These are phyloP conservation scores for Excalfactoria chinensis DNA, from an alignment of 2,113 vertebrate species.

Conservation along the genomic window DNA sequence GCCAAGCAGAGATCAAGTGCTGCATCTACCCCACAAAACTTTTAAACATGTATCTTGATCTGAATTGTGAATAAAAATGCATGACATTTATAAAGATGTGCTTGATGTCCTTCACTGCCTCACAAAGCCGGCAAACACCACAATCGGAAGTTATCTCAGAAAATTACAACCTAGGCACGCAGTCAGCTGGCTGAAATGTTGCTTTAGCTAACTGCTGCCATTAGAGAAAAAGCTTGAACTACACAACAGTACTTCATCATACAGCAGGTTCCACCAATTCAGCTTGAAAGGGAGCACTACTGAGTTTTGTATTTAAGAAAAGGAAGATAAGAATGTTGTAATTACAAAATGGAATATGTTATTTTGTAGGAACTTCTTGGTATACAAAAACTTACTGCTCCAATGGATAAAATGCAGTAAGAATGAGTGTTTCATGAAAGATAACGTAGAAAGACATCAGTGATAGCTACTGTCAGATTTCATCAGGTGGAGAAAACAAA, in stretches of 20 bases:
- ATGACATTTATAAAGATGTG: not conserved
- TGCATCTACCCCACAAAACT: not conserved
- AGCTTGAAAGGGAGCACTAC: not conserved
- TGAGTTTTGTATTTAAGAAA: not conserved
- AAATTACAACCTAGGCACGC: not conserved
- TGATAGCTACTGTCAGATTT: not conserved
- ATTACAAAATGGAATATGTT: not conserved
- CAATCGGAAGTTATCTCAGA: not conserved
- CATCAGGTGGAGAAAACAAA: not conserved
- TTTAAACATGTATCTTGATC: not conserved
- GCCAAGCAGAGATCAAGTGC: conserved; percentile 6
- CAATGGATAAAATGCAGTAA: not conserved
- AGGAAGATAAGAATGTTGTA: not conserved
- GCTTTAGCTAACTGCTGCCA: conserved; percentile 21
- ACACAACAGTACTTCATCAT: not conserved
- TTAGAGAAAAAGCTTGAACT: not conserved
- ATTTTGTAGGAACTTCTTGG: not conserved
- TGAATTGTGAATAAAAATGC: conserved; percentile 17
- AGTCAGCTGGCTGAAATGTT: conserved; percentile 3
- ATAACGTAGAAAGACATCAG: not conserved
- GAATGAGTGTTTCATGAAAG: not conserved
- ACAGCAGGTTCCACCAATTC: not conserved
- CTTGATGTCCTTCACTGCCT: not conserved
- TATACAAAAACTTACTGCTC: not conserved
- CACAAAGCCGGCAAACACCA: not conserved